Percentiles rank a stretch among this genome's conserved stretches.
These are phyloP conservation scores for Cancer borealis DNA, from an alignment of 2,888 invertebrate genomes.

Conservation along the genomic window DNA sequence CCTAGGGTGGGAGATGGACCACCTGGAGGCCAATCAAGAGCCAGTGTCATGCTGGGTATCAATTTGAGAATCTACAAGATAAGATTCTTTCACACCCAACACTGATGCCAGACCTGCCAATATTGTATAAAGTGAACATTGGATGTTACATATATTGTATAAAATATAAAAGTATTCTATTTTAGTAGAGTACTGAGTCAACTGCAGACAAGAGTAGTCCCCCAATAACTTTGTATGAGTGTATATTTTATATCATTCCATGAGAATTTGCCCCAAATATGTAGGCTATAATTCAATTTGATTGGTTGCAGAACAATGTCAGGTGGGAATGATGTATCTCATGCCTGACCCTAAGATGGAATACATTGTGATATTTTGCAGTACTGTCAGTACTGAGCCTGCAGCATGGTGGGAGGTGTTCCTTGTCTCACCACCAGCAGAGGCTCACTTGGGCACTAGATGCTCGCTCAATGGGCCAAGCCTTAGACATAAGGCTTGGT, in stretches of 20 bases:
- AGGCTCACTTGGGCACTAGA: constrained; percentile 52
- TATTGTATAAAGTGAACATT: constrained; percentile 74
- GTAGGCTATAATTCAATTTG: constrained; percentile 61
- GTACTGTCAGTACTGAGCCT: constrained; percentile 53
- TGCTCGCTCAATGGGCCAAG: constrained; percentile 70
- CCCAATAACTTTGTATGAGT: constrained; percentile 69
- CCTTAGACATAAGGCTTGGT: constrained; percentile 59
- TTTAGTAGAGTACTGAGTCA: constrained; percentile 74
- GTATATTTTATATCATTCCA: constrained; percentile 76
- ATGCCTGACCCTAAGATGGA: constrained; percentile 52
- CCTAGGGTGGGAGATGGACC: constrained; percentile 37
- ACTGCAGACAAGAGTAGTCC: constrained; percentile 59
- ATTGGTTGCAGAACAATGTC: constrained; percentile 56
- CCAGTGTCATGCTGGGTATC: constrained; percentile 45
- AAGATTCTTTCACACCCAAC: constrained; percentile 55
- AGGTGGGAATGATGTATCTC: constrained; percentile 38
- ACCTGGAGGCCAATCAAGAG: constrained; percentile 26
- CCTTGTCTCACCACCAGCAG: constrained; percentile 46
- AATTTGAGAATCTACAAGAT: constrained; percentile 56
- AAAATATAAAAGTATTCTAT: constrained; percentile 73
- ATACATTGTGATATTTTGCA: constrained; percentile 69
- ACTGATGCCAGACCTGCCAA: constrained; percentile 74
- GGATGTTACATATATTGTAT: constrained; percentile 71
- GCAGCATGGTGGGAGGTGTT: constrained; percentile 48
- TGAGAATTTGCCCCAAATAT: constrained; percentile 61